phyloP scores from a whole-genome alignment of 2,888 invertebrate species.

The Himalopsyche kuldschensis region DNA sequence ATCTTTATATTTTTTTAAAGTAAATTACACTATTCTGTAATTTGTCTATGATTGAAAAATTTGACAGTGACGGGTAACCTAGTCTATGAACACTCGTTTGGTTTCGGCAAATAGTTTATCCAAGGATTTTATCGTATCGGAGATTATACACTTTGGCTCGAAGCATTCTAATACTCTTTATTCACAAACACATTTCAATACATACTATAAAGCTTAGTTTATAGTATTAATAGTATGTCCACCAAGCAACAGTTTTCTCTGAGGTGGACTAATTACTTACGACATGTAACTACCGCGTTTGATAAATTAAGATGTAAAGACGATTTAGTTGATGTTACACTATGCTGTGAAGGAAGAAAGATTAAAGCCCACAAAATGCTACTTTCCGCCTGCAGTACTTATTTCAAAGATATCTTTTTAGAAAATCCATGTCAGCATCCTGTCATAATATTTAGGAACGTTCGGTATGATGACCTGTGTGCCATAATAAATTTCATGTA shows the following conservation, averaged over 20 bases:
- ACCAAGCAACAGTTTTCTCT: conserved; percentile 80
- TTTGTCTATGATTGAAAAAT: neutral
- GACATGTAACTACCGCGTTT: conserved; percentile 78
- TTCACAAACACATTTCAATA: neutral
- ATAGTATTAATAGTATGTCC: conserved; percentile 44
- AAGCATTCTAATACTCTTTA: too few species aligned
- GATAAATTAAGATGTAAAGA: conserved; percentile 70
- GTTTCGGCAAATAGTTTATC: neutral
- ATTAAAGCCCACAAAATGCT: conserved; percentile 85
- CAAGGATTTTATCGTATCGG: too few species aligned
- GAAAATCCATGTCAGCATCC: conserved; percentile 82
- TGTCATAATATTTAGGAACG: conserved; percentile 78
- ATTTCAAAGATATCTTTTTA: conserved; percentile 72
- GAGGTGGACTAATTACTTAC: conserved; percentile 85
- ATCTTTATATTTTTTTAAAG: too few species aligned
- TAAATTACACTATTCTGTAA: too few species aligned
- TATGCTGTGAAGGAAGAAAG: conserved; percentile 82
- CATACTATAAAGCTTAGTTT: neutral
- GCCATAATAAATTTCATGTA: conserved; percentile 83
- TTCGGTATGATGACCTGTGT: conserved; percentile 75
- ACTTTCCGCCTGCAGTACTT: conserved; percentile 81
- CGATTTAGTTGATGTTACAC: conserved; percentile 81
- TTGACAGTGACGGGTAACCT: neutral
- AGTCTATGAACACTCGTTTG: neutral
- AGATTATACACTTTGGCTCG: too few species aligned